phyloP scores from a whole-genome alignment of 2,797 vertebrate species.

The Glossophaga mutica region DNA sequence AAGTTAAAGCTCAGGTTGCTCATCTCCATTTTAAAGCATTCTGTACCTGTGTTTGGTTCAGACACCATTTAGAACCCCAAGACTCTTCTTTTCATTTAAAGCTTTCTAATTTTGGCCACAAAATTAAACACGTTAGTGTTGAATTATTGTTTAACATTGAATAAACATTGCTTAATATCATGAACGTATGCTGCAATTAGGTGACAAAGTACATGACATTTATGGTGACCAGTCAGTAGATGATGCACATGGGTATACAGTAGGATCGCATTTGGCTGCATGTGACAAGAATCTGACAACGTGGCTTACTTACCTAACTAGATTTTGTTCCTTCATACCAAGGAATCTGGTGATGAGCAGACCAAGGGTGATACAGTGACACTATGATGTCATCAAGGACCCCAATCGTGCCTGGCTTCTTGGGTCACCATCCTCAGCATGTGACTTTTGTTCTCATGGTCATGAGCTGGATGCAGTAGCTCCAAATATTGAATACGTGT shows the following conservation, averaged over 20 bases:
- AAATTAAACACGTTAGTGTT: neutral
- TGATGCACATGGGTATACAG: neutral
- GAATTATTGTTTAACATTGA: neutral
- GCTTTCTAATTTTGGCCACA: neutral
- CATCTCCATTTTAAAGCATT: neutral
- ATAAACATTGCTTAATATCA: neutral
- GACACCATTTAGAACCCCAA: neutral
- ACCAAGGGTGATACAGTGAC: neutral
- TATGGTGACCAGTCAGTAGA: neutral
- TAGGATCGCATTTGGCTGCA: neutral
- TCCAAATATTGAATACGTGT: neutral
- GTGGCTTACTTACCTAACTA: neutral
- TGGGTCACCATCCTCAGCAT: neutral
- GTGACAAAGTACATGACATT: neutral
- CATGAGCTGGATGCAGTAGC: neutral
- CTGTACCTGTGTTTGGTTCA: neutral
- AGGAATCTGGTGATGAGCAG: neutral
- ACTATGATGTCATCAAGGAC: neutral
- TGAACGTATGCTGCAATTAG: neutral
- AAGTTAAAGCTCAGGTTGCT: slow-evolving; percentile 16
- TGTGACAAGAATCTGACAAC: neutral
- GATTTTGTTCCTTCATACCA: neutral
- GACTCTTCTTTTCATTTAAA: slow-evolving; percentile 10
- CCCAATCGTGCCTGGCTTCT: neutral
- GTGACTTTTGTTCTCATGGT: neutral